phyloP scores from a whole-genome alignment of 1,140 invertebrate genomes.

The Drosophila varians region DNA sequence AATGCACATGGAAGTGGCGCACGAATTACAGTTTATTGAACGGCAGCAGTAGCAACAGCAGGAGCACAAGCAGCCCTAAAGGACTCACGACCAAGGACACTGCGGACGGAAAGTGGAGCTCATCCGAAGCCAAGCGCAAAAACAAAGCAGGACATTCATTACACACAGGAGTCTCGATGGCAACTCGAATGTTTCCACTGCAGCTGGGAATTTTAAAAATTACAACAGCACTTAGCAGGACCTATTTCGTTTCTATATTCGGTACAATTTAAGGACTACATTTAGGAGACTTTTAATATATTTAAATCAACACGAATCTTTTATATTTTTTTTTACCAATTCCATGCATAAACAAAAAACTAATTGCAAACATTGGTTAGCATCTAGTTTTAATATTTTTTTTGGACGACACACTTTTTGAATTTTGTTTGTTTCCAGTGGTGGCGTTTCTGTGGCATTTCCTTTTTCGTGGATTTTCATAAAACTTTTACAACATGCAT shows the following conservation, averaged over 20 bases:
- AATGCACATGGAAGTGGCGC: slow-evolving; percentile 71
- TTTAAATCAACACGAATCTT: too few relatives aligned
- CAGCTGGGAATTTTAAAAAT: slow-evolving; percentile 20
- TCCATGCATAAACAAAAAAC: background rate
- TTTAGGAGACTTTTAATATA: background rate
- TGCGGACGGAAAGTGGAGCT: background rate
- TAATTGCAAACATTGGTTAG: slow-evolving; percentile 25
- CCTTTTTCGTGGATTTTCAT: slow-evolving; percentile 60
- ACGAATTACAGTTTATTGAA: slow-evolving; percentile 81
- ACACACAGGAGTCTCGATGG: slow-evolving; percentile 16
- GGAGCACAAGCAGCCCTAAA: slow-evolving; percentile 4
- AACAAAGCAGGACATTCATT: slow-evolving; percentile 7
- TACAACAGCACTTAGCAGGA: slow-evolving; percentile 8
- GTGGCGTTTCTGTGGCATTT: slow-evolving; percentile 24
- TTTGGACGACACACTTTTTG: slow-evolving; percentile 3
- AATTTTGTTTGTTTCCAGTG: slow-evolving; percentile 29
- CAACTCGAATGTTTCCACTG: background rate
- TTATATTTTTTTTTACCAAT: background rate
- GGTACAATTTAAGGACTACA: background rate
- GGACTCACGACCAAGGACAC: slow-evolving; percentile 7
- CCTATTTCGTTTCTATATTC: background rate
- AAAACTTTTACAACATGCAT: slow-evolving; percentile 71
- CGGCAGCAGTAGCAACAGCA: slow-evolving; percentile 42
- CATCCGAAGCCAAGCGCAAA: slow-evolving; percentile 5
- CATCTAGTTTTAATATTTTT: slow-evolving; percentile 40